Evolutionary conservation across 2,888 invertebrate genomes (phyloP), one percentile per base, ranked within the genome.

Genomic region (Capitulum mitella): DNA sequence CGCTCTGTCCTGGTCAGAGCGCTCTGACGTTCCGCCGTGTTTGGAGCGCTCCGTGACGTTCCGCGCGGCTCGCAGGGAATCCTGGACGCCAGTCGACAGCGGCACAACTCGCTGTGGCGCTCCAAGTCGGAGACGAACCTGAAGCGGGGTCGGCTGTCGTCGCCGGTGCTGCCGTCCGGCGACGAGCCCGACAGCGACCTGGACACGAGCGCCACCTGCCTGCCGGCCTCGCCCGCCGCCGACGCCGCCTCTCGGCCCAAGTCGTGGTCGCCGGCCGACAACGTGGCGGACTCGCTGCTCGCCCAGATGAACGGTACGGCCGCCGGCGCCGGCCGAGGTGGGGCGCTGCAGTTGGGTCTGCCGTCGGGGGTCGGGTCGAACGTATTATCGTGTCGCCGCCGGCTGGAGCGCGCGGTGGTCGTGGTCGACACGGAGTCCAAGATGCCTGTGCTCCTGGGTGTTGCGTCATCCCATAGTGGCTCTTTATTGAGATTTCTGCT

Each of bases 41-140:
- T n/a, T 3, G 51, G 43, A 43, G 43, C 43, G 43, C 22, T 22
- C 22, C 26, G 51, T 51, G 26, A 51, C 51, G 6, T 2, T 26
- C 19, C 22, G 22, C 22, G 26, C 26, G 26, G 22, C 22, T 79
- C 81, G 12, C 93, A 96, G 87, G 98, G 95, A 80, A 97, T 97
- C 84, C 88, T 98, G 83, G 95, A 94, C 85, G 98, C 98, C 26
- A 97, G 96, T 92, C 95, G 95, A 86, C 96, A 97, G 85, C 92
- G 94, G 84, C 95, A 96, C 85, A 95, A 85, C 81, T 83, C 93
- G 86, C 87, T 95, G 83, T 97, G 94, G 87, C 89, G 96, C 82
- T 95, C 95, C 79, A 95, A 96, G 87, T 97, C 96, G 80, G 95
- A 95, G 86, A 95, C 84, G 32, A 84, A 85, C 80, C 81, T 85